Conservation (phyloP, 2,797 vertebrate genomes). For the Leuciscus waleckii region DNA sequence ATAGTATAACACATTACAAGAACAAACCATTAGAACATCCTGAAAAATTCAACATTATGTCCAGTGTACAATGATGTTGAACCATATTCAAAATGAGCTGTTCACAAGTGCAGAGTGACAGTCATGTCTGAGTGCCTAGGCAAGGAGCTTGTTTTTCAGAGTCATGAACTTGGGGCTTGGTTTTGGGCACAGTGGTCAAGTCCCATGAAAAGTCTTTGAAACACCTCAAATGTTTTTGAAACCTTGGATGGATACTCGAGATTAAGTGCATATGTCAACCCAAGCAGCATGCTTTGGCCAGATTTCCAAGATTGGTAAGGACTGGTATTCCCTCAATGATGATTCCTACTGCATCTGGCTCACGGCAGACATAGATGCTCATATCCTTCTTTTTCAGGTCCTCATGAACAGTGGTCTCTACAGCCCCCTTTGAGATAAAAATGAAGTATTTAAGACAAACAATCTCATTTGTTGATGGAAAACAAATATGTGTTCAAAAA, state of each 20-base stretch:
- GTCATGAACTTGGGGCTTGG: conserved; percentile 8
- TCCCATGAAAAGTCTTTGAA: conserved; percentile 52
- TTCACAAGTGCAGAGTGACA: conserved; percentile 7
- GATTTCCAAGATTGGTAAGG: conserved; percentile 1
- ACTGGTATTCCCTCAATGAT: conserved; percentile 53
- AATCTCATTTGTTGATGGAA: no score
- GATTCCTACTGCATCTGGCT: conserved; percentile 55
- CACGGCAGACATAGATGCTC: conserved; percentile 40
- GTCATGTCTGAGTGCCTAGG: neutral
- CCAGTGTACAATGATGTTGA: neutral
- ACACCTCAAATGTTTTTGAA: conserved; percentile 46
- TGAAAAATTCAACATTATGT: no score
- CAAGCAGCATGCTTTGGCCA: no score
- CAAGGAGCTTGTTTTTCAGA: conserved; percentile 47
- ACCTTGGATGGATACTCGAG: conserved; percentile 53
- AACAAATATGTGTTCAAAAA: no score
- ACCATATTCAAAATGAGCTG: neutral
- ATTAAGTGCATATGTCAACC: neutral
- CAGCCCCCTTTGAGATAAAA: neutral
- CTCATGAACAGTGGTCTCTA: neutral
- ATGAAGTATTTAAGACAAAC: no score
- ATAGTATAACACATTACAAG: no score
- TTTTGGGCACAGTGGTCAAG: no score
- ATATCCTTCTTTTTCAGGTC: neutral
- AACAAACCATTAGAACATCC: no score